Evolutionary conservation across 2,113 vertebrate genomes (phyloP).

Genomic region (Barnardius zonarius): DNA sequence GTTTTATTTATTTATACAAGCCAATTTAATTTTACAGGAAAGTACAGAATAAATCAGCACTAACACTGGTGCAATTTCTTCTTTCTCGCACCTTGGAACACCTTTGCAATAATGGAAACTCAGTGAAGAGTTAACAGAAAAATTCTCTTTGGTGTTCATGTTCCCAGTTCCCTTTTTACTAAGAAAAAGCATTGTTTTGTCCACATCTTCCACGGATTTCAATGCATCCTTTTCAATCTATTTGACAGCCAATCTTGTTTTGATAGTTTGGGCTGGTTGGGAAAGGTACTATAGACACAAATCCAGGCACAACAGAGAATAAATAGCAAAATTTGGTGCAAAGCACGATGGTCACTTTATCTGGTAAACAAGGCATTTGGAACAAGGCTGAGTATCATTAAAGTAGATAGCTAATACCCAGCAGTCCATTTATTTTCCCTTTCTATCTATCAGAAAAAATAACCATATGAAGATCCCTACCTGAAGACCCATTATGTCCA

Average conservation of each 20-base stretch:
- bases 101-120: background rate
- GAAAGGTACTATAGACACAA: background rate
- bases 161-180: background rate
- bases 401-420: background rate
- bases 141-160: background rate
- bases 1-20: background rate
- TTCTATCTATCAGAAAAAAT: background rate
- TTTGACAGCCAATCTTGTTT: background rate
- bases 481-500: background rate
- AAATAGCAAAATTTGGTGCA: background rate
- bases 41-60: background rate
- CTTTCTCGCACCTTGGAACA: background rate
- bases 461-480: background rate
- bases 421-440: background rate
- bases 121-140: background rate
- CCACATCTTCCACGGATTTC: background rate
- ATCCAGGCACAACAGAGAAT: background rate
- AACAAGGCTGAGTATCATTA: background rate
- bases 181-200: background rate
- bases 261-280: background rate
- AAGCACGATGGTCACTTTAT: background rate
- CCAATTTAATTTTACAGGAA: background rate
- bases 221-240: background rate
- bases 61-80: background rate
- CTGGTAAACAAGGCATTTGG: background rate